Evolutionary conservation across 2,113 vertebrate species (phyloP), one percentile per base, ranked within the genome.

Genomic region (Hemiprocne comata): DNA sequence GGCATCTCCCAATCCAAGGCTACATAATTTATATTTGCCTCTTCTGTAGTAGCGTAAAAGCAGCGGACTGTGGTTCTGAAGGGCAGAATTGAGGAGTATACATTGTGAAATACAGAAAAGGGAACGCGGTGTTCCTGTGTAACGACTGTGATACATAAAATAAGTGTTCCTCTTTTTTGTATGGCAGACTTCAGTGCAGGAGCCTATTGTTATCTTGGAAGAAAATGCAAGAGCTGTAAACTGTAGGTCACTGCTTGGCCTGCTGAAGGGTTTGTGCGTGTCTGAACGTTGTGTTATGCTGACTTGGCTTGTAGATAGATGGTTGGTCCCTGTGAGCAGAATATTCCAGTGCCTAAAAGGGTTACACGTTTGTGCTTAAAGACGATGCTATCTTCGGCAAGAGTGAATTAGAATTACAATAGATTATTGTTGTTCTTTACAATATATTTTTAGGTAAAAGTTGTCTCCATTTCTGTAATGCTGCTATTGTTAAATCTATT

Each of bases 1-100:
- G 26, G 9, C 36, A 15, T 65, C 31, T 89, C 54, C 44, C 34
- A 34, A 1, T 64, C 12, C 17, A 12, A 31, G 65, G 15, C 42
- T 75, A 0, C 3, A 7, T 17, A n/a, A 16, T 76, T n/a, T 61
- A 14, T n/a, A 12, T 8, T 14, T 24, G 13, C 50, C 19, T 13
- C 25, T 65, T 51, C 71, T 25, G 13, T 71, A 4, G 6, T 25
- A 73, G 28, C 3, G 1, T 75, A 36, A 62, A 57, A 48, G 62
- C 60, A 57, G 34, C 29, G 62, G 54, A 9, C 21, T 48, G 3
- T 15, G 29, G 2, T 57, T 94, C 40, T 85, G 33, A 24, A 25
- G 79, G 78, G 34, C 44, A 44, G 64, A 72, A 48, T 4, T 31
- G 21, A 42, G 25, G 54, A 40, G 31, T 18, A 7, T 38, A 11